Conservation (phyloP, 2,888 invertebrate genomes). For the Nomada fucata region DNA sequence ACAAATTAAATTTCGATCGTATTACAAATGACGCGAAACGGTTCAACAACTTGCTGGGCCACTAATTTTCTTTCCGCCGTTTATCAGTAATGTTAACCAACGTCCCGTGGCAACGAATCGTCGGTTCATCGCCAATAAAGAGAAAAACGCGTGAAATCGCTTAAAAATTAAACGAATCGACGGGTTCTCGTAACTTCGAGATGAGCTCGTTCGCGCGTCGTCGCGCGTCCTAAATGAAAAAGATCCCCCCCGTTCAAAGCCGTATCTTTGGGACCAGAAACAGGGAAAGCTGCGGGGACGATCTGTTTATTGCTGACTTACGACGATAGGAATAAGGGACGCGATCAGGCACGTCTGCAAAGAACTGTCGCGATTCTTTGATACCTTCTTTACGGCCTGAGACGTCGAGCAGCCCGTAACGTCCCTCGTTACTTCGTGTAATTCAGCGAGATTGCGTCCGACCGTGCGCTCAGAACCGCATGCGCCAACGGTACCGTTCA, state of each 20-base stretch:
- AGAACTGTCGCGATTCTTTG: not conserved
- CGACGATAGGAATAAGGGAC: not conserved
- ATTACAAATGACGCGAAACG: too few relatives aligned
- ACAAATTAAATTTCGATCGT: too few relatives aligned
- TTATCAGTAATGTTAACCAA: too few relatives aligned
- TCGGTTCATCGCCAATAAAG: not conserved
- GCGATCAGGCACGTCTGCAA: not conserved
- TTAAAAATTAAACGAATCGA: not conserved
- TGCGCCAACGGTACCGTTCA: constrained; percentile 9
- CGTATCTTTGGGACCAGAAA: not conserved
- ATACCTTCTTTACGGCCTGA: not conserved
- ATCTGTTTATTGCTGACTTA: constrained; percentile 16
- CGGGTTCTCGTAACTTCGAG: not conserved
- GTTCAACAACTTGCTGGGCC: too few relatives aligned
- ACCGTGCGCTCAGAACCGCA: not conserved
- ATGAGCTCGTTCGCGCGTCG: not conserved
- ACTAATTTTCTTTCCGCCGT: too few relatives aligned
- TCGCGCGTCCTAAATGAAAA: not conserved
- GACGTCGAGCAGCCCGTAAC: constrained; percentile 23
- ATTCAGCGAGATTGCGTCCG: constrained; percentile 34
- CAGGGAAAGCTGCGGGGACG: not conserved
- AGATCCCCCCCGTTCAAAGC: not conserved
- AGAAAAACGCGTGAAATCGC: not conserved
- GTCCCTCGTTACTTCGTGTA: constrained; percentile 4
- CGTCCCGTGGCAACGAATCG: not conserved